phyloP scores from a whole-genome alignment of 2,113 vertebrate genomes.

The Bombycilla garrulus region DNA sequence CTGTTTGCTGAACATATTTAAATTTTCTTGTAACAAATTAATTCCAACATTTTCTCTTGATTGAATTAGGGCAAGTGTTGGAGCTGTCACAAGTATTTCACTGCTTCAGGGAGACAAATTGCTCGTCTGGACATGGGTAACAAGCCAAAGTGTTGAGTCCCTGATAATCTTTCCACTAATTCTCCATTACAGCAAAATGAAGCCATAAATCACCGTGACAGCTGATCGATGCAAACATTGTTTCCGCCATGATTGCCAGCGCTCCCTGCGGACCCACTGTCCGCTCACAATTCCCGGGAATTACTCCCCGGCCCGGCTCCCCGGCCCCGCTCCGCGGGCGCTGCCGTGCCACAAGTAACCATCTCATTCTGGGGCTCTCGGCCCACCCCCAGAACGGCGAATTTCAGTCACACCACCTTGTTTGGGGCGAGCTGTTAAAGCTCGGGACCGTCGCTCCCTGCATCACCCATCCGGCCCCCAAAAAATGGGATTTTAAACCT shows the following conservation, averaged over 20 bases:
- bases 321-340: constrained; percentile 80
- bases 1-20: constrained; percentile 99
- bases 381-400: constrained; percentile 77
- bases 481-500: constrained; percentile 73
- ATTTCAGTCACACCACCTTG: constrained; percentile 82
- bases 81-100: constrained; percentile 99
- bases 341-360: constrained; percentile 85
- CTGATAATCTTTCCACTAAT: constrained; percentile 99
- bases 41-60: constrained; percentile 99
- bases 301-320: constrained; percentile 88
- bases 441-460: constrained; percentile 58
- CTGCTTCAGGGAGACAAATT: constrained; percentile 99
- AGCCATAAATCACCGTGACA: constrained; percentile 99
- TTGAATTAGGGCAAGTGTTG: constrained; percentile 99
- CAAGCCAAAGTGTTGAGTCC: constrained; percentile 99
- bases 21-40: constrained; percentile 99
- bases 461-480: constrained; percentile 45
- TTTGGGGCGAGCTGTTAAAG: constrained; percentile 72
- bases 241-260: constrained; percentile 99
- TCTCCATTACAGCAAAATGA: constrained; percentile 99
- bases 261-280: constrained; percentile 98
- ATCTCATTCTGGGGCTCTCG: constrained; percentile 89
- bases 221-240: constrained; percentile 99
- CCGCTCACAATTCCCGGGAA: constrained; percentile 96
- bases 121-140: constrained; percentile 99